Percentiles rank a stretch among this genome's conserved stretches.
Conservation (phyloP, 2,113 vertebrate genomes). For the Meriones unguiculatus region DNA sequence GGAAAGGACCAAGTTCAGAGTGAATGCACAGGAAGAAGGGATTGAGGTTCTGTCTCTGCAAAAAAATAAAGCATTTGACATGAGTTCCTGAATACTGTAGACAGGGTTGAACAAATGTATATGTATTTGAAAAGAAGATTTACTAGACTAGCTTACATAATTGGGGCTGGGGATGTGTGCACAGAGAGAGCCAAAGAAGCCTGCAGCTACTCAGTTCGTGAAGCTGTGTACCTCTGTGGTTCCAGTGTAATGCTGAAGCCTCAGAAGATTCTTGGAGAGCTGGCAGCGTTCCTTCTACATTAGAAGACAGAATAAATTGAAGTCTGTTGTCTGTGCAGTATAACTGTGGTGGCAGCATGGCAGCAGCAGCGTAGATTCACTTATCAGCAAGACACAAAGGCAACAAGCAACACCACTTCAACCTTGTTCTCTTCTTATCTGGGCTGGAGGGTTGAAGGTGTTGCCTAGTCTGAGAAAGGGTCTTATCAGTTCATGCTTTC, state of each 20-base stretch:
- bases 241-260: neutral
- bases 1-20: neutral
- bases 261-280: neutral
- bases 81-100: neutral
- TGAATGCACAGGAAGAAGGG: accelerated
- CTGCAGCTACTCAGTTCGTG: neutral
- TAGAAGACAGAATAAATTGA: neutral
- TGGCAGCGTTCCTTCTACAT: neutral
- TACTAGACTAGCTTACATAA: neutral
- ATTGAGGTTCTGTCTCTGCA: neutral
- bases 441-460: neutral
- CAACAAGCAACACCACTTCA: neutral
- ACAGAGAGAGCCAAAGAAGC: neutral
- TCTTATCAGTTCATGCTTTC: neutral
- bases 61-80: neutral
- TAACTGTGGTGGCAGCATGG: no score
- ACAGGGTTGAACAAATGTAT: neutral
- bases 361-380: neutral
- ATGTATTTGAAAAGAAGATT: neutral
- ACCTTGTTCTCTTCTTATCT: neutral
- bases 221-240: neutral
- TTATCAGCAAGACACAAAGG: neutral
- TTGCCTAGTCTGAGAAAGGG: neutral
- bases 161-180: neutral
- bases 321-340: no score